phyloP scores from a whole-genome alignment of 1,140 invertebrate species.

The Chrysomallon squamiferum region DNA sequence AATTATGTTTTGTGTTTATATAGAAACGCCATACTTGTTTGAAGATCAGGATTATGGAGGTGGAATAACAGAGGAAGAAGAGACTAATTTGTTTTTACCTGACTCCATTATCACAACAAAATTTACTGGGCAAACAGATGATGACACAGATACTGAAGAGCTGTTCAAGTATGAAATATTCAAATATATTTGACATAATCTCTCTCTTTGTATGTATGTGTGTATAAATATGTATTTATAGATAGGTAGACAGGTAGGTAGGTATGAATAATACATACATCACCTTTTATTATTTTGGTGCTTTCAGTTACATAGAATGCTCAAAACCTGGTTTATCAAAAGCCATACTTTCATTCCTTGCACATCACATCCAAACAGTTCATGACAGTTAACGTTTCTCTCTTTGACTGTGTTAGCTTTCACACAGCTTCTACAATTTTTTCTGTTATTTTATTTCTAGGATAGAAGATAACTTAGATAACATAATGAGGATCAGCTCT shows the following conservation, averaged over 20 bases:
- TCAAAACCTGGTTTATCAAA: too few species aligned
- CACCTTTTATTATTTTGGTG: too few species aligned
- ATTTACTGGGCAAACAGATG: background rate
- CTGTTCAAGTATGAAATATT: background rate
- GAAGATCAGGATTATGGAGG: constrained; percentile 1
- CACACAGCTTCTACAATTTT: too few species aligned
- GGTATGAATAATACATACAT: background rate
- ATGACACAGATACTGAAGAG: background rate
- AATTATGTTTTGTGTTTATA: too few species aligned
- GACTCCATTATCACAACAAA: background rate
- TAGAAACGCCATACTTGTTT: background rate
- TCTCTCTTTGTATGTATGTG: background rate
- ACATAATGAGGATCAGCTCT: too few species aligned
- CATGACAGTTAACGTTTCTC: too few species aligned
- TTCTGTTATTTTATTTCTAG: too few species aligned
- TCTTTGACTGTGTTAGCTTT: too few species aligned
- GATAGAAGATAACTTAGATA: too few species aligned
- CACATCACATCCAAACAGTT: too few species aligned
- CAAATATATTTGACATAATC: background rate
- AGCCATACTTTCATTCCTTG: too few species aligned
- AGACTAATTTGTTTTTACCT: background rate
- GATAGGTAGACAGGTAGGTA: background rate
- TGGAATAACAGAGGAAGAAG: background rate
- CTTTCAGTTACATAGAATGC: too few species aligned
- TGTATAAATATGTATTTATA: background rate